phyloP scores from a whole-genome alignment of 2,888 invertebrate species.

The Thysanoteuthis rhombus region DNA sequence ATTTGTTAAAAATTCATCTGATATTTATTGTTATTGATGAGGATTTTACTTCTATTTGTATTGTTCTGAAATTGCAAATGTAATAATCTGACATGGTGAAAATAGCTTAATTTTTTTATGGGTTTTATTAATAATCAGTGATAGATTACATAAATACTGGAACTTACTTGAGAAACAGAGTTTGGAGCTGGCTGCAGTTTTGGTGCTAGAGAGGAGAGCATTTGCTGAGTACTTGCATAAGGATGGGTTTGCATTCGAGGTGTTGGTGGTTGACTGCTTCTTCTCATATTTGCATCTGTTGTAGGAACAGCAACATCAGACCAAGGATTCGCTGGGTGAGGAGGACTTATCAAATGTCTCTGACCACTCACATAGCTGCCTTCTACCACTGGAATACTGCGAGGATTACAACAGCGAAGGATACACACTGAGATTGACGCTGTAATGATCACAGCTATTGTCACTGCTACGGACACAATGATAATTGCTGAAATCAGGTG shows the following conservation, averaged over 20 bases:
- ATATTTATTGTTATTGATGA: too few species aligned
- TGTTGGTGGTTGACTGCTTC: neutral
- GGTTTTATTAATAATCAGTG: too few species aligned
- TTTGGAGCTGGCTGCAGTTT: neutral
- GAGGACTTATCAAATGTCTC: neutral
- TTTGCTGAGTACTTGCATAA: neutral
- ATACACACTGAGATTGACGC: slow-evolving; percentile 12
- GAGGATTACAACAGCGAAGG: neutral
- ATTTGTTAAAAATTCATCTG: too few species aligned
- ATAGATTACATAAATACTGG: neutral
- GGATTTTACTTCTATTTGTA: too few species aligned
- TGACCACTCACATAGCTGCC: neutral
- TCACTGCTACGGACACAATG: neutral
- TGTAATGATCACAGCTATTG: slow-evolving; percentile 12
- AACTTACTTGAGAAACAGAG: neutral
- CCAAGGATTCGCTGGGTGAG: neutral
- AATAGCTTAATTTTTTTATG: too few species aligned
- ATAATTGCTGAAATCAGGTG: neutral
- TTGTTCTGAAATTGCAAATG: too few species aligned
- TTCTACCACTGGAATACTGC: neutral
- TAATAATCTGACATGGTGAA: too few species aligned
- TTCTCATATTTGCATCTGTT: neutral
- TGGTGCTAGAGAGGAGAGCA: neutral
- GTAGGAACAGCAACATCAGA: neutral
- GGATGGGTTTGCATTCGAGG: neutral